These are phyloP conservation scores for Tethya wilhelma DNA, from an alignment of 37 sponge, comb jelly and placozoan species.

Conservation along the genomic window DNA sequence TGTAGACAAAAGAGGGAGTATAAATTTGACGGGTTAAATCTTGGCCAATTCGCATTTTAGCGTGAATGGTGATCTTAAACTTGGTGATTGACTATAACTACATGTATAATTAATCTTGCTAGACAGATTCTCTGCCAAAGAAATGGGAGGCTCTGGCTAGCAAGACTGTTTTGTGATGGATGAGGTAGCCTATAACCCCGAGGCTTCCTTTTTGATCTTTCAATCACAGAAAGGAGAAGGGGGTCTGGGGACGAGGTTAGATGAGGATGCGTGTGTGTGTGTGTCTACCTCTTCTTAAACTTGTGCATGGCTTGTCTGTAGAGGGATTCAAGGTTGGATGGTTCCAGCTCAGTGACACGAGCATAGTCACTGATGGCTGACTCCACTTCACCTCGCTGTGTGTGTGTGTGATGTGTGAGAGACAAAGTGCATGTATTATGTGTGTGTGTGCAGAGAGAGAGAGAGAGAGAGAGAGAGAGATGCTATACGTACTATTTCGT, in stretches of 20 bases:
- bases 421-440: no score
- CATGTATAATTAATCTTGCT: neutral
- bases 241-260: no score
- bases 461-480: neutral
- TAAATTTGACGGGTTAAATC: no score
- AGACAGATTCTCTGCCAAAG: no score
- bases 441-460: neutral
- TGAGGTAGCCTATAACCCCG: no score
- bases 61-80: no score
- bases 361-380: constrained; percentile 81
- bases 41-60: no score
- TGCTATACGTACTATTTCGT: constrained; percentile 56
- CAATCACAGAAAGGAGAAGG: no score
- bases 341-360: constrained; percentile 56
- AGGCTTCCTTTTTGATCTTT: no score
- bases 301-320: constrained; percentile 76
- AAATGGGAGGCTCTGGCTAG: no score
- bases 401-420: neutral
- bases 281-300: constrained; percentile 37
- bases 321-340: constrained; percentile 58
- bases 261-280: neutral
- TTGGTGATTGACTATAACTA: neutral
- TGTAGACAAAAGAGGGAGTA: constrained; percentile 3
- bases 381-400: constrained; percentile 59
- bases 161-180: no score